Conservation (phyloP, 2,113 vertebrate genomes). For the Thalassarche chlororhynchos region DNA sequence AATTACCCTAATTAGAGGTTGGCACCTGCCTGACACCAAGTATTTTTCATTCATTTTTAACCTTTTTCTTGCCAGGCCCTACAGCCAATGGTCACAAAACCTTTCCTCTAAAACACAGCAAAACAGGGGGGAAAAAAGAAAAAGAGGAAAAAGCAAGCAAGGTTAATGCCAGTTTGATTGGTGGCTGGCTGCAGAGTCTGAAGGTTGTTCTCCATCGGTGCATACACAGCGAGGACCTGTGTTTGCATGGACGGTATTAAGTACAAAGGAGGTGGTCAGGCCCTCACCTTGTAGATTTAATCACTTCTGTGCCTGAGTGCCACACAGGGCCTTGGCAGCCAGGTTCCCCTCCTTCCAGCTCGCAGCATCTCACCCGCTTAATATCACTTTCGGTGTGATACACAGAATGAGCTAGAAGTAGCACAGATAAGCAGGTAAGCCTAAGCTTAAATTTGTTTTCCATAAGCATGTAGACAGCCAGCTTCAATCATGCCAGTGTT, state of each 20-base stretch:
- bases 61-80: background rate
- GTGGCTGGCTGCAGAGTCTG: slow-evolving; percentile 10
- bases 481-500: background rate
- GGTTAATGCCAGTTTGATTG: slow-evolving; percentile 46
- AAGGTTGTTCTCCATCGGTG: slow-evolving; percentile 20
- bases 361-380: background rate
- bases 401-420: background rate
- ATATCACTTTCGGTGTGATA: background rate
- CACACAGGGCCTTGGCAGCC: background rate
- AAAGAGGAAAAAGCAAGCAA: background rate
- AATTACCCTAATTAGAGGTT: slow-evolving; percentile 50
- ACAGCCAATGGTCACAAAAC: background rate
- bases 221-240: background rate
- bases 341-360: background rate
- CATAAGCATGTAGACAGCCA: background rate
- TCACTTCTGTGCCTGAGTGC: background rate
- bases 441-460: background rate
- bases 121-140: background rate
- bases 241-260: background rate
- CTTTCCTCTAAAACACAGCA: background rate
- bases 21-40: background rate
- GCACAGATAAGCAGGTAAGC: background rate
- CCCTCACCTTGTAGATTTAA: slow-evolving; percentile 21
- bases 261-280: background rate
- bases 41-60: slow-evolving; percentile 39